Percentiles rank a stretch among this genome's conserved stretches.
Evolutionary conservation across 92 coral and sea anemone genomes (phyloP).

Genomic region (Pocillopora grandis): DNA sequence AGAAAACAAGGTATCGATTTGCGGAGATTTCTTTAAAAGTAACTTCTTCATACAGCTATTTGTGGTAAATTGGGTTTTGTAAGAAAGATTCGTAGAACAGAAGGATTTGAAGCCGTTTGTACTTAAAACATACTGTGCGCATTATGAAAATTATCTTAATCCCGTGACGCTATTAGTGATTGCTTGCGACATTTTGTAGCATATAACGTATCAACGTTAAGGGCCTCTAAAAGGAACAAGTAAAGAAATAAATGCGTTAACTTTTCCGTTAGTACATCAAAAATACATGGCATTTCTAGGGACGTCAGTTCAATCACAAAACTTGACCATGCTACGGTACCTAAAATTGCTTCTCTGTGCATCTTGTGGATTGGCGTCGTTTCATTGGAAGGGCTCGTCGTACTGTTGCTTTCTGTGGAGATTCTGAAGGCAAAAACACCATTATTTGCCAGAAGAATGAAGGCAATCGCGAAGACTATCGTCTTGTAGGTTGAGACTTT

Average conservation of each 20-base stretch:
- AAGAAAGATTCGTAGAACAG: too few relatives aligned
- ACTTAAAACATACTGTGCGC: not conserved
- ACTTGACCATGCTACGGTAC: not conserved
- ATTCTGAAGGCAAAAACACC: not conserved
- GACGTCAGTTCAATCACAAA: not conserved
- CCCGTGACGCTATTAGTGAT: not conserved
- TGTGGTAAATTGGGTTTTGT: too few relatives aligned
- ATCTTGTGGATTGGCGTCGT: not conserved
- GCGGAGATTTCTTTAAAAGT: too few relatives aligned
- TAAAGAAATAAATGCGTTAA: not conserved
- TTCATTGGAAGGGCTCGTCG: not conserved
- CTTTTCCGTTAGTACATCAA: not conserved
- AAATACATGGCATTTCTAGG: not conserved
- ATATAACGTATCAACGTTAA: not conserved
- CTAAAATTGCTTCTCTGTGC: not conserved
- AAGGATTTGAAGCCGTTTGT: not conserved
- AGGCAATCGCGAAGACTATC: not conserved
- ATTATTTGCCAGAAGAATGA: not conserved
- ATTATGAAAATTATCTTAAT: slow-evolving; percentile 3
- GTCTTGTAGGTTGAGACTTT: not conserved
- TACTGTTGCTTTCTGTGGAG: not conserved
- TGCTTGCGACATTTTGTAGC: not conserved
- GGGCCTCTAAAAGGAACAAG: not conserved
- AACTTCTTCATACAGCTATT: too few relatives aligned
- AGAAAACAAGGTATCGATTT: too few relatives aligned